These are phyloP conservation scores for Drosophila parabipectinata DNA, from an alignment of 1,140 invertebrate species.

Conservation along the genomic window DNA sequence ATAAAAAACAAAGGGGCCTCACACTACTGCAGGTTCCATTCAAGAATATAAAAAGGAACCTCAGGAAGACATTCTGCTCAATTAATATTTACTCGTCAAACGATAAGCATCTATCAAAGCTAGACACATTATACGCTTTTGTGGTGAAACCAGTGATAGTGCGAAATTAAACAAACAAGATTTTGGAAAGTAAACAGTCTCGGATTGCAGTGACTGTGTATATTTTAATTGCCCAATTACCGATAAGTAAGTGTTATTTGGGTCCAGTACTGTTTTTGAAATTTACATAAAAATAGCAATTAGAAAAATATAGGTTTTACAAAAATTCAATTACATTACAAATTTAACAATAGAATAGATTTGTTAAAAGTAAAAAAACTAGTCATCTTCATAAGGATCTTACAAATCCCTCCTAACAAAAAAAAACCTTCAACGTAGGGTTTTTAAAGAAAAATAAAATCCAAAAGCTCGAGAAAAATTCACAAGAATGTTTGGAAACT, in stretches of 20 bases:
- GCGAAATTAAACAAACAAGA: constrained; percentile 36
- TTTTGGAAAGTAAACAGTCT: constrained; percentile 36
- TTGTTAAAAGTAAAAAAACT: no score
- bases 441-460: constrained; percentile 35
- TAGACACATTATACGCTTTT: neutral
- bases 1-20: constrained; percentile 4
- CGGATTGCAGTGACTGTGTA: constrained; percentile 18
- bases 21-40: constrained; percentile 10
- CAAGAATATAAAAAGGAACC: constrained; percentile 28
- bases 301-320: no score
- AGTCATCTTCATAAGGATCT: no score
- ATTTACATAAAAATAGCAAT: no score
- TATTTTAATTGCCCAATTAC: constrained; percentile 30
- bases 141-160: constrained; percentile 29
- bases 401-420: no score
- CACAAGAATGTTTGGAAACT: constrained; percentile 44
- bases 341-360: no score
- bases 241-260: constrained; percentile 28
- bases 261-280: neutral
- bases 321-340: no score
- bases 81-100: constrained; percentile 51
- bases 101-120: constrained; percentile 47
- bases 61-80: constrained; percentile 21
- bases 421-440: constrained; percentile 13
- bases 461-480: constrained; percentile 22